A percentile compares a stretch with the other conserved stretches of the same genome.
Conservation (phyloP, 2,113 vertebrate genomes). For the Procapra przewalskii region DNA sequence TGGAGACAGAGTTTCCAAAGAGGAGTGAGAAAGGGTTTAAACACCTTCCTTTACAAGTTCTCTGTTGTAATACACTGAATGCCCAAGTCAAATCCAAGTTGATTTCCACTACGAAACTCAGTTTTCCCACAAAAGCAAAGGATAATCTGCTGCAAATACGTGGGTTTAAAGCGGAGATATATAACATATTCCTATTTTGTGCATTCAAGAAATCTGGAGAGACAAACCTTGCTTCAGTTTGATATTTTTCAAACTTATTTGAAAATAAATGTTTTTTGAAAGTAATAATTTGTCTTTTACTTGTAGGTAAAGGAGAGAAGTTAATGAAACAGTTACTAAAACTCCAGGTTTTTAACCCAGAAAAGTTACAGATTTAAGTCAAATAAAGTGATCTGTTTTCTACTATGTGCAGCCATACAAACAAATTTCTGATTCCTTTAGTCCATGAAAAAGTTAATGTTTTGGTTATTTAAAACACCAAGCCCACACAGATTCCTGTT, state of each 20-base stretch:
- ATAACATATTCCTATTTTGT: conserved; percentile 24
- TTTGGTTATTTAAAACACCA: neutral
- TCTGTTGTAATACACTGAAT: conserved; percentile 80
- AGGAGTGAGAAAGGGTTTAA: neutral
- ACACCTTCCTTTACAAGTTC: conserved; percentile 79
- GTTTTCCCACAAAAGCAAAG: neutral
- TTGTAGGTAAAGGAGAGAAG: conserved; percentile 89
- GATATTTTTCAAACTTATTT: conserved; percentile 75
- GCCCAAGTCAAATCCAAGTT: neutral
- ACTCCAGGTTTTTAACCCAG: conserved; percentile 86
- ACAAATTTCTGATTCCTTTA: conserved; percentile 2
- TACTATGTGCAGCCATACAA: conserved; percentile 30
- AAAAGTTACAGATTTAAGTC: conserved; percentile 77
- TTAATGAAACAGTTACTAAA: conserved; percentile 87
- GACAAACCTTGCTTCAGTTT: conserved; percentile 64
- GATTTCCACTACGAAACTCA: neutral
- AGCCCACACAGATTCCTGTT: neutral
- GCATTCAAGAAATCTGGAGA: conserved; percentile 53
- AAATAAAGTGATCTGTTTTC: conserved; percentile 50
- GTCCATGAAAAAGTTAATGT: neutral
- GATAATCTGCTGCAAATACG: neutral
- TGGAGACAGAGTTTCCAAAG: neutral
- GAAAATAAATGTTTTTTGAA: conserved; percentile 77
- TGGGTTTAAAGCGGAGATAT: conserved; percentile 28
- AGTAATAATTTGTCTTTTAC: conserved; percentile 86